phyloP scores from a whole-genome alignment of 2,113 vertebrate species.

The Oryzias javanicus region DNA sequence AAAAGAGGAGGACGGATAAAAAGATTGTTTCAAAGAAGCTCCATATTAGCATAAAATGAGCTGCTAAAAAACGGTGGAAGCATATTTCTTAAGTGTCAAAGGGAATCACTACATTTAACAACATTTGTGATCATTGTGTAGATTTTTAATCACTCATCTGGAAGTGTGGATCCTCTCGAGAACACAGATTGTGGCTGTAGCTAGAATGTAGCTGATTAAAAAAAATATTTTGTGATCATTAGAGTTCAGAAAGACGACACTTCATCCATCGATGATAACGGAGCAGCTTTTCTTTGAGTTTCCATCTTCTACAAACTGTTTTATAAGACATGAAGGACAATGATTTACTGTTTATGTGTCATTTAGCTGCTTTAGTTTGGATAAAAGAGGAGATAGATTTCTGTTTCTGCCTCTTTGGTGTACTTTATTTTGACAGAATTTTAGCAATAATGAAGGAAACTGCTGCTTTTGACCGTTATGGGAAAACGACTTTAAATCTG shows the following conservation, averaged over 20 bases:
- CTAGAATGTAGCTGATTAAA: no score
- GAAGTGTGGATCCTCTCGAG: no score
- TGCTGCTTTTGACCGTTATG: constrained; percentile 10
- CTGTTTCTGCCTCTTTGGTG: constrained; percentile 14
- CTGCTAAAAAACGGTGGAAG: no score
- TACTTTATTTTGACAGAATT: constrained; percentile 21
- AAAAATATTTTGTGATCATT: no score
- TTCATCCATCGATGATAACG: constrained; percentile 23
- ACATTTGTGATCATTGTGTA: no score
- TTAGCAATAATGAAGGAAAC: constrained; percentile 62
- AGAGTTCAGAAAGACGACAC: neutral
- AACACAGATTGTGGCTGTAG: no score
- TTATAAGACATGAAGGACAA: constrained; percentile 55
- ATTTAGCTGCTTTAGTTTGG: constrained; percentile 18
- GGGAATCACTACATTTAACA: no score
- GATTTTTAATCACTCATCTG: no score
- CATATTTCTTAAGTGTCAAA: no score
- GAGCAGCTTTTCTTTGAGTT: constrained; percentile 40
- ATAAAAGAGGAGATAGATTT: constrained; percentile 7
- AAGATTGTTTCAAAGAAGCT: no score
- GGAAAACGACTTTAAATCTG: constrained; percentile 6
- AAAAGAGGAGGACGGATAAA: no score
- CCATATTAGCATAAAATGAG: no score
- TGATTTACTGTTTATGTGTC: constrained; percentile 45
- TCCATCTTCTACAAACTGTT: constrained; percentile 13